Evolutionary conservation across 2,797 vertebrate species (phyloP).

Genomic region (Cirrhinus mrigala): DNA sequence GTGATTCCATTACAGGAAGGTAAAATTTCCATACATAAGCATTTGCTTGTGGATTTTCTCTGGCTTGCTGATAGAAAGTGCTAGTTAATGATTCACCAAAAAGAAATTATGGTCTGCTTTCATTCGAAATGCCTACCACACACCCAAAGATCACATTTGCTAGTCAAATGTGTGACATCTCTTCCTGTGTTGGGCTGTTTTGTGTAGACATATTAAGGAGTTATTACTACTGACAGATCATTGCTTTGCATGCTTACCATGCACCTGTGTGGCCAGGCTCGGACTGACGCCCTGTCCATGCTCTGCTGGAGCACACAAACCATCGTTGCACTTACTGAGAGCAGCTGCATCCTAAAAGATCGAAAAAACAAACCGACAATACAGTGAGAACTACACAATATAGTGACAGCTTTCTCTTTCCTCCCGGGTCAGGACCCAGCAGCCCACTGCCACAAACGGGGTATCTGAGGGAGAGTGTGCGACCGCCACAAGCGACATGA

Average conservation of each 20-base stretch:
- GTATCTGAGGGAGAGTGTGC: slow-evolving; percentile 30
- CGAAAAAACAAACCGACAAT: neutral
- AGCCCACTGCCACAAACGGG: neutral
- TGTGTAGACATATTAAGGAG: slow-evolving; percentile 20
- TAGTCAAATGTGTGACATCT: slow-evolving; percentile 74
- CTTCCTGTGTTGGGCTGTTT: slow-evolving; percentile 44
- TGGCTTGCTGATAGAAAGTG: slow-evolving; percentile 10
- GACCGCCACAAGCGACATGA: slow-evolving; percentile 17
- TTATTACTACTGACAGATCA: slow-evolving; percentile 32
- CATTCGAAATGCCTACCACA: slow-evolving; percentile 30
- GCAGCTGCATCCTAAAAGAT: slow-evolving; percentile 63
- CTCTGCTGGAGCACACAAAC: slow-evolving; percentile 7
- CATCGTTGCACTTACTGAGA: slow-evolving; percentile 12
- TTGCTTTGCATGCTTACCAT: slow-evolving; percentile 54
- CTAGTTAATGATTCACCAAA: slow-evolving; percentile 36
- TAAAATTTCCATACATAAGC: slow-evolving; percentile 44
- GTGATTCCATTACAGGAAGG: slow-evolving; percentile 64
- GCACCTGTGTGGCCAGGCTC: slow-evolving; percentile 49
- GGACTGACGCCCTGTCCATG: neutral
- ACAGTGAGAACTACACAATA: neutral
- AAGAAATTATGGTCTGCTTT: slow-evolving; percentile 29
- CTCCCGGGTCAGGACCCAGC: slow-evolving; percentile 8
- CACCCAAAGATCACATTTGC: slow-evolving; percentile 72
- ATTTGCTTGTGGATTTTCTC: slow-evolving; percentile 26
- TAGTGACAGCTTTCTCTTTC: neutral